Conservation (phyloP, 2,888 invertebrate genomes). For the Torymus tubicola region DNA sequence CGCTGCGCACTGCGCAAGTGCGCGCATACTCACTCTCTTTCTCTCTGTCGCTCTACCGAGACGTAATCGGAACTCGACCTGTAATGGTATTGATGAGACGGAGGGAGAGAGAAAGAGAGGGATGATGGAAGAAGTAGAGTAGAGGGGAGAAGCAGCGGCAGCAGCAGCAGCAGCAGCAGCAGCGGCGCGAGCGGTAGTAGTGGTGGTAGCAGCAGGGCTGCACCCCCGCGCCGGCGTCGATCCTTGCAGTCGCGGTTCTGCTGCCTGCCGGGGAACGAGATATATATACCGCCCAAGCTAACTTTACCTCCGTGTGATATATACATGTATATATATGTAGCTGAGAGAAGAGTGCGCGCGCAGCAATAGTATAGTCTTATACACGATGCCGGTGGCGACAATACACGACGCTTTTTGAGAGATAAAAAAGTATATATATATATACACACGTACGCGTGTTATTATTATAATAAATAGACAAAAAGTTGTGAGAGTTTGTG, state of each 20-base stretch:
- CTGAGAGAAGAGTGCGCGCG: no score
- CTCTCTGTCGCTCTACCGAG: not conserved
- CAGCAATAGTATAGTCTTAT: no score
- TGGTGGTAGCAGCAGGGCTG: not conserved
- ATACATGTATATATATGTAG: no score
- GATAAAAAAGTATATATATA: no score
- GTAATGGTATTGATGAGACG: conserved; percentile 54
- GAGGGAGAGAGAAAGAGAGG: conserved; percentile 6
- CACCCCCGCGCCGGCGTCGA: conserved; percentile 30
- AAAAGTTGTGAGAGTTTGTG: no score
- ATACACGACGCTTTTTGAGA: no score
- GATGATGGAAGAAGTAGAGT: no score
- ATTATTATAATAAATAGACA: no score
- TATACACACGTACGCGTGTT: no score
- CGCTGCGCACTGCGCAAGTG: conserved; percentile 47
- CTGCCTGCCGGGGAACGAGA: not conserved
- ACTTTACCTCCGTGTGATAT: not conserved
- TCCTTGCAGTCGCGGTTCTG: conserved; percentile 40
- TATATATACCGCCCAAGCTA: not conserved
- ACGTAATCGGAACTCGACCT: conserved; percentile 45
- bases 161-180: not conserved
- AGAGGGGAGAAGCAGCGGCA: no score
- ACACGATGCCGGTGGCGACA: no score
- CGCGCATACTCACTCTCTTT: not conserved
- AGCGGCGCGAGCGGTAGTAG: no score